Conservation (phyloP, 2,797 vertebrate species). For the Mormyrops attenuatus region DNA sequence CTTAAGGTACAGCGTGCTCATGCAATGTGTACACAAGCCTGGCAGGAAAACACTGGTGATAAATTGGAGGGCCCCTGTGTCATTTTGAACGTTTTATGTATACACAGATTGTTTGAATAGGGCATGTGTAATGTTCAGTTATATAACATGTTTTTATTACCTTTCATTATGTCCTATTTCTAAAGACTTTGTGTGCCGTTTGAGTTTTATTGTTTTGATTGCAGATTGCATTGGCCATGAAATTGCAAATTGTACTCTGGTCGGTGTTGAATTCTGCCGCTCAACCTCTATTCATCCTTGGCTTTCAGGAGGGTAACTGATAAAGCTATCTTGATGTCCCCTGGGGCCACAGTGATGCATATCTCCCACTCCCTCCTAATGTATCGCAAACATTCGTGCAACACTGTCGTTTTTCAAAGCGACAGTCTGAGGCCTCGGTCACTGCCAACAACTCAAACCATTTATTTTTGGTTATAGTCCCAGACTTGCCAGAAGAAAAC, state of each 20-base stretch:
- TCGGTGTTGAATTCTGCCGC: not conserved
- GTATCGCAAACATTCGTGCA: constrained; percentile 34
- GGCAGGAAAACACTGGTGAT: constrained; percentile 38
- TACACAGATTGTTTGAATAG: constrained; percentile 35
- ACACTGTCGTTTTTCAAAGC: constrained; percentile 27
- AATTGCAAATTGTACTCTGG: not conserved
- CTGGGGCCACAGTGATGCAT: constrained; percentile 15
- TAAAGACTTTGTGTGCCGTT: not conserved
- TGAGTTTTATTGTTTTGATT: not conserved
- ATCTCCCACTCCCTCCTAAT: constrained; percentile 31
- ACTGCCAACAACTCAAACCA: not conserved
- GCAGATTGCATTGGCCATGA: not conserved
- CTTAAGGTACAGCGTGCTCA: not conserved
- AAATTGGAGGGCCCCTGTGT: constrained; percentile 31
- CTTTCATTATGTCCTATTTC: not conserved
- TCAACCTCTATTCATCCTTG: constrained; percentile 2
- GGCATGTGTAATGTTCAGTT: not conserved
- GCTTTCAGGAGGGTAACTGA: not conserved
- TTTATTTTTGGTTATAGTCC: constrained; percentile 9
- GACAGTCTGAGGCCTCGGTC: not conserved
- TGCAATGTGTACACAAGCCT: constrained; percentile 36
- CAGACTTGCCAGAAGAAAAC: not conserved
- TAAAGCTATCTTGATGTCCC: constrained; percentile 24
- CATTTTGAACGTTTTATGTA: constrained; percentile 36
- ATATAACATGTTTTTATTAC: not conserved